Percentiles rank a stretch among this genome's conserved stretches.
Conservation (phyloP, 1,140 invertebrate species). For the Frieseomelitta varia region DNA sequence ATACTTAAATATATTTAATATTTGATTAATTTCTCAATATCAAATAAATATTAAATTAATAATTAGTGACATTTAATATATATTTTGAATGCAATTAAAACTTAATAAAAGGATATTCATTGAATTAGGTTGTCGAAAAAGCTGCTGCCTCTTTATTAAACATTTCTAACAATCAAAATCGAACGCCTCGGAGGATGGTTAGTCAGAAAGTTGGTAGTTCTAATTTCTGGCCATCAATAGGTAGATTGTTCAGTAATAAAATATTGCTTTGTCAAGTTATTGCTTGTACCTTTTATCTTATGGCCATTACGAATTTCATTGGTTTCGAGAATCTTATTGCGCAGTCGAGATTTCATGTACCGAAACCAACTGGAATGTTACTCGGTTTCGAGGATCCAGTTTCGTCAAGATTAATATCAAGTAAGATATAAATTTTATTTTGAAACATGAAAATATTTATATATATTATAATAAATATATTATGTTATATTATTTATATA, state of each 20-base stretch:
- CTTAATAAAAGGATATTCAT: neutral
- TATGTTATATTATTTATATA: too few species aligned
- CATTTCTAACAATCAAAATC: conserved; percentile 46
- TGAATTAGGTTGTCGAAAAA: conserved; percentile 81
- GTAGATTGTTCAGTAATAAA: conserved; percentile 84
- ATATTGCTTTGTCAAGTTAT: conserved; percentile 84
- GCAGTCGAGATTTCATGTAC: conserved; percentile 84
- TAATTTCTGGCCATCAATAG: conserved; percentile 83
- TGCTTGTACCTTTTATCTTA: conserved; percentile 83
- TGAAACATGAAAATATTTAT: too few species aligned
- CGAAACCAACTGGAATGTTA: conserved; percentile 81
- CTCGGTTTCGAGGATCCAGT: conserved; percentile 83
- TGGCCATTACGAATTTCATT: conserved; percentile 83
- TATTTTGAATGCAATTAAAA: neutral
- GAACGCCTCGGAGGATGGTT: conserved; percentile 45
- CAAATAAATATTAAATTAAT: too few species aligned
- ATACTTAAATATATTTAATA: too few species aligned
- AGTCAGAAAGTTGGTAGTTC: conserved; percentile 68
- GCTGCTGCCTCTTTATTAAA: conserved; percentile 82
- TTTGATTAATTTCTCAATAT: too few species aligned
- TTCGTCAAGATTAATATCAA: conserved; percentile 80
- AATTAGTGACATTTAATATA: neutral
- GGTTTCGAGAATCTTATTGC: conserved; percentile 83
- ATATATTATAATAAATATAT: too few species aligned
- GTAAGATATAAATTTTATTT: conserved; percentile 63